Conservation (phyloP, 2,113 vertebrate genomes). For the Microtus ochrogaster region DNA sequence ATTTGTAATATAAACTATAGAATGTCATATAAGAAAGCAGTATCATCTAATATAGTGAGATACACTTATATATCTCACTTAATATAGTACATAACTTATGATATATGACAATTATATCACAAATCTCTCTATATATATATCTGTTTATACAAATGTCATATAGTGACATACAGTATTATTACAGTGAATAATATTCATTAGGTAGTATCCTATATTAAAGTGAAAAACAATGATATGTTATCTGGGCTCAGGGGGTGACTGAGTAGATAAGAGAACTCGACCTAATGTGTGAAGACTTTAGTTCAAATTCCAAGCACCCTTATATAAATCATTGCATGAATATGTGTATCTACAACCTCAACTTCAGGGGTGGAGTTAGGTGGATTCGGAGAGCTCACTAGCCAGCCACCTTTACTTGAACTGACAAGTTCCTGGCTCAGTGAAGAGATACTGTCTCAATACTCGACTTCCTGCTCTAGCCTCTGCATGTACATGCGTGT, state of each 20-base stretch:
- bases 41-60: background rate
- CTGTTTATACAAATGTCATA: background rate
- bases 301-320: background rate
- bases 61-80: background rate
- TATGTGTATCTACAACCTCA: background rate
- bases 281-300: background rate
- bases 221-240: background rate
- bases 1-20: background rate
- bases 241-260: background rate
- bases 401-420: background rate
- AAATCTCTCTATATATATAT: background rate
- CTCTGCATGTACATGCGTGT: background rate
- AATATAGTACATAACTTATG: background rate
- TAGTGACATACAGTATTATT: background rate
- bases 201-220: background rate
- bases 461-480: background rate
- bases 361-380: no score
- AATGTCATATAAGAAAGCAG: background rate
- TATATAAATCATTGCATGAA: background rate
- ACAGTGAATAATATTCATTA: background rate
- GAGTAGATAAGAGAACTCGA: background rate
- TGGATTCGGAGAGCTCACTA: background rate
- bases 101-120: background rate
- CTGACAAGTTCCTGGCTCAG: background rate
- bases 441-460: background rate